phyloP scores from a whole-genome alignment of 2,797 vertebrate genomes.

The Halcyon leucocephala region DNA sequence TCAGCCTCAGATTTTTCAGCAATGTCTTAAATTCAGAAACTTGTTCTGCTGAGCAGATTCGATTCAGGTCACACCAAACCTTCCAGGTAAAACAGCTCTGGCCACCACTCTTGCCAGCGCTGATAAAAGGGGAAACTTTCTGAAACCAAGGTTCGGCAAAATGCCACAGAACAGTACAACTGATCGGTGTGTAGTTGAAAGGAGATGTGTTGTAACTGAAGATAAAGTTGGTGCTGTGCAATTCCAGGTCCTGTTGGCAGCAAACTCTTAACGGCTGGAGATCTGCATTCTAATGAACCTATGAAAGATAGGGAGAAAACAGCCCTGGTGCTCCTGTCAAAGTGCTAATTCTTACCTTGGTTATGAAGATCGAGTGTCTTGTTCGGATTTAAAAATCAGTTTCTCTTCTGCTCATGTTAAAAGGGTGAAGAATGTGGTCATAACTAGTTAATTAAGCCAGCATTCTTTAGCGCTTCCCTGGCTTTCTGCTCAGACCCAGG shows the following conservation, averaged over 20 bases:
- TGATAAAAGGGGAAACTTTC: slow-evolving; percentile 3
- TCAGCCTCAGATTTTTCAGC: background rate
- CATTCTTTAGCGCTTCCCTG: slow-evolving; percentile 43
- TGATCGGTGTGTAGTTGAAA: slow-evolving; percentile 24
- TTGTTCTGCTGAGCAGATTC: background rate
- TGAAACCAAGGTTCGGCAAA: slow-evolving; percentile 21
- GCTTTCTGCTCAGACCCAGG: slow-evolving; percentile 42
- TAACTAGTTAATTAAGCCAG: slow-evolving; percentile 55
- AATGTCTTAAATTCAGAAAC: slow-evolving; percentile 17
- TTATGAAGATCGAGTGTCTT: slow-evolving; percentile 49
- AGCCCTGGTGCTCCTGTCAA: background rate
- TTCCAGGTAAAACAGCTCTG: background rate
- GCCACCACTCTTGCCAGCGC: background rate
- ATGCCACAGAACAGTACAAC: background rate
- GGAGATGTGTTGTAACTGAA: slow-evolving; percentile 55
- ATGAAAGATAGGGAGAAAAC: slow-evolving; percentile 54
- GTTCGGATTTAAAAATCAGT: slow-evolving; percentile 42
- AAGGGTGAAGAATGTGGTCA: slow-evolving; percentile 59
- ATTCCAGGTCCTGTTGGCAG: slow-evolving; percentile 75
- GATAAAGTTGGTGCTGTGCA: slow-evolving; percentile 65
- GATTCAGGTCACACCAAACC: background rate
- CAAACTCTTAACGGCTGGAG: slow-evolving; percentile 30
- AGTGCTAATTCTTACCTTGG: slow-evolving; percentile 33
- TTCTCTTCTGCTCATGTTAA: slow-evolving; percentile 38
- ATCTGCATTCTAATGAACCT: slow-evolving; percentile 67